Conservation (phyloP, 2,113 vertebrate species). For the Columba livia region DNA sequence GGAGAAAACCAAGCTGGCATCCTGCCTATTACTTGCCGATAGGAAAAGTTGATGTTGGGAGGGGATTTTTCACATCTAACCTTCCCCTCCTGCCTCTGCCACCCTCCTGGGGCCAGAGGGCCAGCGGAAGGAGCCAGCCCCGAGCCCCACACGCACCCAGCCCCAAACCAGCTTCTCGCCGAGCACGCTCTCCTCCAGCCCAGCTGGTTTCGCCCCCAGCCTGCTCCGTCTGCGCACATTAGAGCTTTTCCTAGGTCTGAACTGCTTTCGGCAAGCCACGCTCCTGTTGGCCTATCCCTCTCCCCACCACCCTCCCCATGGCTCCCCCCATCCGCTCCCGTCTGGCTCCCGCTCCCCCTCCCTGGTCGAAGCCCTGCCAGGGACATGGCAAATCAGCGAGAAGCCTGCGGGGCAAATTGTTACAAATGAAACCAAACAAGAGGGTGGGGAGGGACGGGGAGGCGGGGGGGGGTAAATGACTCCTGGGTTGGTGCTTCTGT, state of each 20-base stretch:
- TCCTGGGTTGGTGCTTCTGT: conserved; percentile 38
- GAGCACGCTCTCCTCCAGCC: conserved; percentile 45
- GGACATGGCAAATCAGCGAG: conserved; percentile 59
- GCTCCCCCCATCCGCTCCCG: neutral
- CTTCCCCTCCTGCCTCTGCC: neutral
- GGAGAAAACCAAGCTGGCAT: conserved; percentile 18
- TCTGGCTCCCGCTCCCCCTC: conserved; percentile 42
- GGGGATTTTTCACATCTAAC: neutral
- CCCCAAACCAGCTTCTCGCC: conserved; percentile 26
- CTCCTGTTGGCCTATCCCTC: conserved; percentile 18
- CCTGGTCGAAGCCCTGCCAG: conserved; percentile 52
- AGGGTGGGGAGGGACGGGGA: conserved; percentile 31
- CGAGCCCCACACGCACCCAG: neutral
- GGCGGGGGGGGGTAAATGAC: neutral
- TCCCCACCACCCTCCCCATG: conserved; percentile 1
- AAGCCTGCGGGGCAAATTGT: conserved; percentile 66
- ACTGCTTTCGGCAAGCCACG: conserved; percentile 61
- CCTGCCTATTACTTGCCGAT: neutral
- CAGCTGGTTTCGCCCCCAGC: conserved; percentile 64
- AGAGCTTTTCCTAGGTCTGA: conserved; percentile 52
- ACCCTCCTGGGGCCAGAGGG: neutral
- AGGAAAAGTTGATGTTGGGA: neutral
- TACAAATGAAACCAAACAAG: conserved; percentile 63
- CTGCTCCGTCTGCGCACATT: conserved; percentile 64
- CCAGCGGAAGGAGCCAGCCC: neutral